Evolutionary conservation across 2,888 invertebrate genomes (phyloP), one percentile per base, ranked within the genome.

Genomic region (Bruchidius siliquastri): DNA sequence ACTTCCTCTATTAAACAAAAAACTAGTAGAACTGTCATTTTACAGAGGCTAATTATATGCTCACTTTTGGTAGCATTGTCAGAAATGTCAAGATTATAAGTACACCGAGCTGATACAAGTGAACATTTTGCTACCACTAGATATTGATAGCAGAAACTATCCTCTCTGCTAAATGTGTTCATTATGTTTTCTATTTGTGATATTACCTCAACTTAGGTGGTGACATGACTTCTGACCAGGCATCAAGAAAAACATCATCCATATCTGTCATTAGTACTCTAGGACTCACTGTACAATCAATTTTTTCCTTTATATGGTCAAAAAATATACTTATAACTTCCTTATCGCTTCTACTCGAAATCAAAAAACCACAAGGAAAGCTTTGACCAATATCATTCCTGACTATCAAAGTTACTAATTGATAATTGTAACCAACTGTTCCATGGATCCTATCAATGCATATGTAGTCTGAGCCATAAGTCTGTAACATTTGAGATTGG

Each of bases 351-450:
- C 77, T 67, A 32, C 79, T 79, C 20, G 76, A 77, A 70, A 78
- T 74, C 4, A 76, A 49, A 70, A 79, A 79, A 10, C 76, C 74
- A 72, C 75, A 78, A 13, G 80, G 80, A 69, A 77, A 77, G 20
- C 78, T 77, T 73, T 80, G 30, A 68, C 76, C 20, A 10, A 77
- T 10, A 68, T 79, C 76, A 72, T 79, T 77, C 8, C 79, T 4
- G 6, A 79, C 75, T n/a, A 78, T 6, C 18, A 79, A 2, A 6
- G 78, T 79, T 20, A 72, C 67, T 13, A 79, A 26, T 26, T 80
- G 73, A 75, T 77, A 80, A 20, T 74, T 20, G 69, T 78, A 79
- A 8, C 22, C 67, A 71, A 74, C 75, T 2, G 74, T 21, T 2
- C 74, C 74, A 71, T 74, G 75, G 0, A 76, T 76, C 21, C 73